Evolutionary conservation across 2,797 vertebrate genomes (phyloP).

Genomic region (Anas bernieri): DNA sequence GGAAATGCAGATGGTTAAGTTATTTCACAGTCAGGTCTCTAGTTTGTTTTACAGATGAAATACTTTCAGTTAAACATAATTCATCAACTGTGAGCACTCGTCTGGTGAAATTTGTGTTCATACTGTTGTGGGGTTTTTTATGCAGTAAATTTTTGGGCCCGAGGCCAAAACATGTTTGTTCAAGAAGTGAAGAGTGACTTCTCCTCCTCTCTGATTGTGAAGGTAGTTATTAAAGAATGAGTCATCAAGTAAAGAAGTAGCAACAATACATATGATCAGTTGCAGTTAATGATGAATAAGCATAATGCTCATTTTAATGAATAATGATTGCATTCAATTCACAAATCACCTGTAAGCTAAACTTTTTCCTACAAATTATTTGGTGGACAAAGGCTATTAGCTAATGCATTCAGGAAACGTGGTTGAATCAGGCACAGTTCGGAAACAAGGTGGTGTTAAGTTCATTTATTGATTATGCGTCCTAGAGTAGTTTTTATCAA

Average conservation of each 20-base stretch:
- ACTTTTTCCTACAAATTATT: not conserved
- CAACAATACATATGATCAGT: not conserved
- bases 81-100: not conserved
- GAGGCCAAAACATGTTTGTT: constrained; percentile 5
- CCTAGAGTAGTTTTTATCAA: constrained; percentile 22
- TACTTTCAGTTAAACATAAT: constrained; percentile 15
- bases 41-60: constrained; percentile 34
- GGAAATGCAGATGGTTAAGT: constrained; percentile 10
- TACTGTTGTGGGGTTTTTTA: not conserved
- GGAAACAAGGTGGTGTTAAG: not conserved
- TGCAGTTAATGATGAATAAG: not conserved
- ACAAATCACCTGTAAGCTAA: not conserved
- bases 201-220: not conserved
- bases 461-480: not conserved
- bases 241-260: not conserved
- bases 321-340: not conserved
- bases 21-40: constrained; percentile 13
- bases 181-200: not conserved
- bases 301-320: not conserved
- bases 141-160: constrained; percentile 1
- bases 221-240: constrained; percentile 3
- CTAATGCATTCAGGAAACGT: not conserved
- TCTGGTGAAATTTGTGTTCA: constrained; percentile 9
- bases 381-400: not conserved
- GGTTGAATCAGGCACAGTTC: constrained; percentile 2